Percentiles rank a stretch among this genome's conserved stretches.
Evolutionary conservation across 2,888 invertebrate species (phyloP).

Genomic region (Neelides folsomi): DNA sequence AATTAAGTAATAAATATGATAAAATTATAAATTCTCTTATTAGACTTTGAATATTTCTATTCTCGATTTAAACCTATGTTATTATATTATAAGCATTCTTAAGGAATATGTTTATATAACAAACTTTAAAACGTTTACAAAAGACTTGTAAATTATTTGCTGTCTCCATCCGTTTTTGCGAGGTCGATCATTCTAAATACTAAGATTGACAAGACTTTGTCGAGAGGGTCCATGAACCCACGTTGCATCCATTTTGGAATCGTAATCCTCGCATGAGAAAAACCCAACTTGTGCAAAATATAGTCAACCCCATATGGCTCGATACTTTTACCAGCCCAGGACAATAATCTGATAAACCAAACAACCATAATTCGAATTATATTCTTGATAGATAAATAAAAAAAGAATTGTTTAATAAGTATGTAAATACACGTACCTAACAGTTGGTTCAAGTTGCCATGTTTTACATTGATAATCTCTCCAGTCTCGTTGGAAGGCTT

Average conservation of each 20-base stretch:
- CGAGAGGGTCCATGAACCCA: conserved; percentile 93
- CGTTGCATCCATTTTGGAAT: conserved; percentile 99
- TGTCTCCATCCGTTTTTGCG: conserved; percentile 19
- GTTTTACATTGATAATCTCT: conserved; percentile 82
- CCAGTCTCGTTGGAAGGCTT: conserved; percentile 68
- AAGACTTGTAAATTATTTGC: too few relatives aligned
- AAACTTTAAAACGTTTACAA: too few relatives aligned
- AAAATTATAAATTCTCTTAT: too few relatives aligned
- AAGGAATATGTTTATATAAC: too few relatives aligned
- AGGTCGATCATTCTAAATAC: conserved; percentile 54
- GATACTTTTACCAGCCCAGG: conserved; percentile 90
- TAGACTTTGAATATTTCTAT: too few relatives aligned
- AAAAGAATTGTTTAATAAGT: background rate
- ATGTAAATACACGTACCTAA: conserved; percentile 44
- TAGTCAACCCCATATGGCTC: conserved; percentile 98
- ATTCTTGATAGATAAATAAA: too few relatives aligned
- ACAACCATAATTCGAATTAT: background rate
- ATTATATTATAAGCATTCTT: too few relatives aligned
- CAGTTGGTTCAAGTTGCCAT: conserved; percentile 92
- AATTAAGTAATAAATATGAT: too few relatives aligned
- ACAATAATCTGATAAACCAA: conserved; percentile 46
- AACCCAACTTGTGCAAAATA: conserved; percentile 92
- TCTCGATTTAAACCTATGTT: too few relatives aligned
- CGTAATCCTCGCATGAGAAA: conserved; percentile 91
- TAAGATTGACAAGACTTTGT: conserved; percentile 72